A percentile compares a stretch with the other conserved stretches of the same genome.
phyloP scores from a whole-genome alignment of 2,888 invertebrate species.

The Drosophila macrospina region DNA sequence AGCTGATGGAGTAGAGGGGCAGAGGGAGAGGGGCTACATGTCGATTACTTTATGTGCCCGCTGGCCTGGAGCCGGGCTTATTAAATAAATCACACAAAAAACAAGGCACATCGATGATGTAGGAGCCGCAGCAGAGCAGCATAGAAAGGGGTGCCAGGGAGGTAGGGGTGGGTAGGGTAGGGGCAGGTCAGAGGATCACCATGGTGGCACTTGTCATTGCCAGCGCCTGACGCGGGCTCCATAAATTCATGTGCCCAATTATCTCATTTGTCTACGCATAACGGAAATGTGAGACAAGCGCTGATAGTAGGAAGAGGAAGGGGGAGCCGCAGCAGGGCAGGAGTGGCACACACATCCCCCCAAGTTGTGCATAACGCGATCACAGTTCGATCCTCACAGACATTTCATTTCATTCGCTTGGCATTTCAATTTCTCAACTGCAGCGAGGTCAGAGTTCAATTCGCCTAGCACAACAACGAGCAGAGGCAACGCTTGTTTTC shows the following conservation, averaged over 20 bases:
- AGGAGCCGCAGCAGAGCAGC: background rate
- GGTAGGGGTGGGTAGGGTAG: background rate
- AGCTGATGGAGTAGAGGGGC: background rate
- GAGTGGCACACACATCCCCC: background rate
- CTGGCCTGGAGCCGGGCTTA: conserved; percentile 46
- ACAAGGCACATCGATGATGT: background rate
- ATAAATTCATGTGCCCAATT: conserved; percentile 82
- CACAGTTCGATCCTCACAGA: conserved; percentile 60
- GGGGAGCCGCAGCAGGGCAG: too few relatives aligned
- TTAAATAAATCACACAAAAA: conserved; percentile 72
- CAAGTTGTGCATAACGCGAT: conserved; percentile 15
- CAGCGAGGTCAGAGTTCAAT: conserved; percentile 40
- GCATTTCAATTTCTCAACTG: conserved; percentile 60
- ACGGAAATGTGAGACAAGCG: conserved; percentile 67
- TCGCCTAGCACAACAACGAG: background rate
- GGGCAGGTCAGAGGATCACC: conserved; percentile 22
- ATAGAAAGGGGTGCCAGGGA: too few relatives aligned
- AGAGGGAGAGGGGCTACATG: conserved; percentile 13
- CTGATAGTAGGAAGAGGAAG: conserved; percentile 19
- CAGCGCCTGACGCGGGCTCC: conserved; percentile 36
- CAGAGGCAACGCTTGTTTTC: conserved; percentile 53
- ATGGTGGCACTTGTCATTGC: conserved; percentile 61
- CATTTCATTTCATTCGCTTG: conserved; percentile 69
- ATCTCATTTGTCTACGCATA: conserved; percentile 81
- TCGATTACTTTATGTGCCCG: conserved; percentile 63